Conservation (phyloP, 2,113 vertebrate genomes). For the Daboia siamensis region DNA sequence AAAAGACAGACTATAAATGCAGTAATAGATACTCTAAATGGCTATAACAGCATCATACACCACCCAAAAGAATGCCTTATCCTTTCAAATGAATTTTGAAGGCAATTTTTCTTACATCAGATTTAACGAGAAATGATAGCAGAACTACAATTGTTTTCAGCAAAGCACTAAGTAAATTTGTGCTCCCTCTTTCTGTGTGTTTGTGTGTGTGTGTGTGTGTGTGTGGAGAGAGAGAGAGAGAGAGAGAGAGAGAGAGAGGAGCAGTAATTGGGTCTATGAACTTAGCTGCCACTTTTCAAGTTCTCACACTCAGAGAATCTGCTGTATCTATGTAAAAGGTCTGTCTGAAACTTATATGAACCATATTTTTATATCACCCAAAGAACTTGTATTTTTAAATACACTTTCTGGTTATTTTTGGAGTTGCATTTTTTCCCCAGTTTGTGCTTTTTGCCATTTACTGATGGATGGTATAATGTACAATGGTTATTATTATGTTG, state of each 20-base stretch:
- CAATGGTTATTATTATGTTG: not conserved
- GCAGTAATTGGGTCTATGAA: not conserved
- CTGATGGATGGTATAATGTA: not conserved
- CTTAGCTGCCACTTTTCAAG: not conserved
- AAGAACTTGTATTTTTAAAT: not conserved
- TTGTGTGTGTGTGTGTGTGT: not conserved
- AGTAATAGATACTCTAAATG: not conserved
- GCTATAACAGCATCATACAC: not conserved
- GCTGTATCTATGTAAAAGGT: not conserved
- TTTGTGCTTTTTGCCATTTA: not conserved
- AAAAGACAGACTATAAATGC: not conserved
- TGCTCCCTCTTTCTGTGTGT: too few species aligned
- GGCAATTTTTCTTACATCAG: not conserved
- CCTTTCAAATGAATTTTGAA: not conserved
- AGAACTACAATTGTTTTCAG: not conserved
- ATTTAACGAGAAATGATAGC: not conserved
- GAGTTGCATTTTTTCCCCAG: not conserved
- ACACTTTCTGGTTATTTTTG: not conserved
- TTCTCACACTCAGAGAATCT: not conserved
- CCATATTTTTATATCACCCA: not conserved
- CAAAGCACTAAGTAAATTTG: not conserved
- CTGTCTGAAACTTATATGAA: not conserved
- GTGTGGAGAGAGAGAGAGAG: too few species aligned
- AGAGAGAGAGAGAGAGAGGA: not conserved
- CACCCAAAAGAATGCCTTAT: not conserved